Evolutionary conservation across 2,888 invertebrate species (phyloP).

Genomic region (Drosophila niveifrons): DNA sequence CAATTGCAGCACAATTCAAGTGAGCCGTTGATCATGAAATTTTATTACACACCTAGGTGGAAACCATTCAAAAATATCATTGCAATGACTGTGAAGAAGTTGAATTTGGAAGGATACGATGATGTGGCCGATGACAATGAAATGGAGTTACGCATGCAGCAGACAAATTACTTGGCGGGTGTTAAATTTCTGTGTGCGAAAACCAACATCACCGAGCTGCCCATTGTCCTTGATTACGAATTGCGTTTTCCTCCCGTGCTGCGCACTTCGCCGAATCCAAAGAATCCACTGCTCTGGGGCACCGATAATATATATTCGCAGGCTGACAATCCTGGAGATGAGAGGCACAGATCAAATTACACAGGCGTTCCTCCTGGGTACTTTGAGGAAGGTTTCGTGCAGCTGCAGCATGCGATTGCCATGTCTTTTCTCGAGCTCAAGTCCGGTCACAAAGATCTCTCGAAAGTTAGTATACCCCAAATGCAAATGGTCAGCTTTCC

Average conservation of each 20-base stretch:
- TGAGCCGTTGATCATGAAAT: not conserved
- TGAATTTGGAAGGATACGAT: not conserved
- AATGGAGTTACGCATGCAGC: constrained; percentile 5
- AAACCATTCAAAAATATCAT: not conserved
- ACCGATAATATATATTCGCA: not conserved
- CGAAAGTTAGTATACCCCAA: not conserved
- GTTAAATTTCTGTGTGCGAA: not conserved
- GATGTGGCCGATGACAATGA: not conserved
- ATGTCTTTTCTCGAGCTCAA: constrained; percentile 31
- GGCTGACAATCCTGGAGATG: no score
- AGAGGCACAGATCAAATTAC: constrained; percentile 13
- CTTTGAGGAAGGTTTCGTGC: constrained; percentile 35
- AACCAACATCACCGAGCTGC: not conserved
- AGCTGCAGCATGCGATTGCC: constrained; percentile 36
- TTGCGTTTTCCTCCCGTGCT: constrained; percentile 17
- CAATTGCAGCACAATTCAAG: not conserved
- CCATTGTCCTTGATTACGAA: constrained; percentile 3
- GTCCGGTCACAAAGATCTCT: not conserved
- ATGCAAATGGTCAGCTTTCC: constrained; percentile 28
- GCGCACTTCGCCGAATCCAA: not conserved
- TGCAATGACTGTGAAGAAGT: not conserved
- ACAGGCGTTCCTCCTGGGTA: constrained; percentile 23
- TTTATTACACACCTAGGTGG: not conserved
- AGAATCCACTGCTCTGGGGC: not conserved
- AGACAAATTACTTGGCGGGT: constrained; percentile 1